These are phyloP conservation scores for Pocillopora damicornis DNA, from an alignment of 64 coral and sea anemone genomes.

Conservation along the genomic window DNA sequence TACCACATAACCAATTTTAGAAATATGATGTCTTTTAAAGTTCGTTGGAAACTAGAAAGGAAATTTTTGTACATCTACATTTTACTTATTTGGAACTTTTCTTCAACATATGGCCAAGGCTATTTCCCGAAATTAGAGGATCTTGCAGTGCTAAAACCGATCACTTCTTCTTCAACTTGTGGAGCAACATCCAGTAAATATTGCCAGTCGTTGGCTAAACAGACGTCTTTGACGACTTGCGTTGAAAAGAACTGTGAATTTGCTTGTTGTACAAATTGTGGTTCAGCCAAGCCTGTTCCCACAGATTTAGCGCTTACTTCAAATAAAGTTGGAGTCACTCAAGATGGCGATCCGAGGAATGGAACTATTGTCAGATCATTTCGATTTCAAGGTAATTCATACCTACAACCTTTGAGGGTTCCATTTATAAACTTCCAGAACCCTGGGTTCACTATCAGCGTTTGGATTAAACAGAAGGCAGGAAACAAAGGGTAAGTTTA, in stretches of 20 bases:
- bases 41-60: background rate
- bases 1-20: background rate
- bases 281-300: constrained; percentile 23
- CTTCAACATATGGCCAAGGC: constrained; percentile 4
- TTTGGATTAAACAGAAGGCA: constrained; percentile 80
- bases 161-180: constrained; percentile 79
- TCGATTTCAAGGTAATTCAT: constrained; percentile 60
- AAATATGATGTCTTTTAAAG: background rate
- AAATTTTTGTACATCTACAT: background rate
- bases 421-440: constrained; percentile 41
- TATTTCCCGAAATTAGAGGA: constrained; percentile 67
- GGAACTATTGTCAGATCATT: constrained; percentile 60
- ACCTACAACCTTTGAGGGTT: constrained; percentile 45
- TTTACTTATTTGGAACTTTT: background rate
- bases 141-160: constrained; percentile 67
- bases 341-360: constrained; percentile 63
- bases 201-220: constrained; percentile 44
- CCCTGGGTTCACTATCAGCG: constrained; percentile 67
- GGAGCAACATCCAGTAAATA: constrained; percentile 51
- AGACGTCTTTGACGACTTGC: constrained; percentile 59
- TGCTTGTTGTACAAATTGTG: constrained; percentile 67
- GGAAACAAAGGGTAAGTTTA: constrained; percentile 84
- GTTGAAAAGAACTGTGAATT: constrained; percentile 62
- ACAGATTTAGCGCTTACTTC: constrained; percentile 34
- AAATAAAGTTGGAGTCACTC: constrained; percentile 1